Conservation (phyloP, 2,797 vertebrate species). For the Micrastur ruficollis region DNA sequence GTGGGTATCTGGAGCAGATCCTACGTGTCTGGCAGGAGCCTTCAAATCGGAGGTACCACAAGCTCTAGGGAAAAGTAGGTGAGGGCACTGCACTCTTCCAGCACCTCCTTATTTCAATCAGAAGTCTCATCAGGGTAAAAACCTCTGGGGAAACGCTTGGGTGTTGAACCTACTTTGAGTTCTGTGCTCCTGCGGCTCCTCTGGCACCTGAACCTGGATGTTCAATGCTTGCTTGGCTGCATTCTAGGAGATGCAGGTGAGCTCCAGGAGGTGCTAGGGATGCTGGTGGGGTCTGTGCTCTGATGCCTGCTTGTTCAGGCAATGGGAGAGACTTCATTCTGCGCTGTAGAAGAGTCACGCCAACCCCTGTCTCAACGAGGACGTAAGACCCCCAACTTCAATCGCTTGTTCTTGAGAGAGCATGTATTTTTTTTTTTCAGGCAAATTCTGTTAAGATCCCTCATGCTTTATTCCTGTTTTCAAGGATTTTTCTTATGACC, state of each 20-base stretch:
- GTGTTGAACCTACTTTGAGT: fast-evolving
- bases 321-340: not conserved
- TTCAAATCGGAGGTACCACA: not conserved
- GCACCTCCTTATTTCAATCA: not conserved
- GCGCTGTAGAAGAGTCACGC: not conserved
- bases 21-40: not conserved
- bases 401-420: not conserved
- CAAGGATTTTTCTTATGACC: not conserved
- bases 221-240: not conserved
- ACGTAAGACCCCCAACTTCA: not conserved
- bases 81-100: not conserved
- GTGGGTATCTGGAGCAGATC: not conserved
- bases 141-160: not conserved
- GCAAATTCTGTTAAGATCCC: not conserved
- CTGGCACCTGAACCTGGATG: not conserved
- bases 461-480: not conserved
- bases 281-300: not conserved
- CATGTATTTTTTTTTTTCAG: fast-evolving
- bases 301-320: not conserved
- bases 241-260: not conserved
- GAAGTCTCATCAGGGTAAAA: not conserved
- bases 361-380: fast-evolving
- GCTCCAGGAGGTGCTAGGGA: not conserved
- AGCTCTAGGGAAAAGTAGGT: not conserved
- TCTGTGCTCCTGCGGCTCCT: not conserved